phyloP scores from a whole-genome alignment of 1,140 invertebrate genomes.

The Archegozetes longisetosus region DNA sequence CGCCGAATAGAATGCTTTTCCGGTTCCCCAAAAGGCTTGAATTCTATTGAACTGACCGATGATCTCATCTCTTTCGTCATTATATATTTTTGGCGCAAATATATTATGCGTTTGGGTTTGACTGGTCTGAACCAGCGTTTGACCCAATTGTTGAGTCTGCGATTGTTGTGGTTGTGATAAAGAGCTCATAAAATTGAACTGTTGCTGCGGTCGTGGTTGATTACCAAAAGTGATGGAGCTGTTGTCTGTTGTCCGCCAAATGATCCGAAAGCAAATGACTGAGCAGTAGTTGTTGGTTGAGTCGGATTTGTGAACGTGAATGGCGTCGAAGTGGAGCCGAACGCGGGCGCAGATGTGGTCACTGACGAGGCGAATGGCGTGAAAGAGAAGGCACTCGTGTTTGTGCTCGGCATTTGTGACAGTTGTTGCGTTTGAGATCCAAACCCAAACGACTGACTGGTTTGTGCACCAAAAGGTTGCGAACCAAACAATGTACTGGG shows the following conservation, averaged over 20 bases:
- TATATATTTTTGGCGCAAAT: constrained; percentile 18
- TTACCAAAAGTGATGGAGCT: no score
- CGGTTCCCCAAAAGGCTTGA: constrained; percentile 68
- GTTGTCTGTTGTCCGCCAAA: background rate
- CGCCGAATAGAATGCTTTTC: constrained; percentile 55
- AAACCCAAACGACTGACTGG: background rate
- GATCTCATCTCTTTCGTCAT: constrained; percentile 21
- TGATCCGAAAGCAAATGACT: background rate
- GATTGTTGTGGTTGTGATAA: background rate
- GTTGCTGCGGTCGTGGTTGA: background rate
- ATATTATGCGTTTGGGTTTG: constrained; percentile 1
- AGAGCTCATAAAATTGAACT: background rate
- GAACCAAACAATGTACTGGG: background rate
- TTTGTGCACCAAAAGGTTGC: background rate
- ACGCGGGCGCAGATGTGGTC: background rate
- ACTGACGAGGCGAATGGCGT: background rate
- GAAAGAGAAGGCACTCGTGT: background rate
- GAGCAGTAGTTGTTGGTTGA: background rate
- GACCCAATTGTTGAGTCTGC: background rate
- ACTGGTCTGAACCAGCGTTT: background rate
- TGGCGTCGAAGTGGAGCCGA: background rate
- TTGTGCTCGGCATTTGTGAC: background rate
- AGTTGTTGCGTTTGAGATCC: background rate
- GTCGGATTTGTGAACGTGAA: background rate
- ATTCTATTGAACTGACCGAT: constrained; percentile 22